These are phyloP conservation scores for Vulpes vulpes DNA, from an alignment of 2,113 vertebrate genomes.

Conservation along the genomic window DNA sequence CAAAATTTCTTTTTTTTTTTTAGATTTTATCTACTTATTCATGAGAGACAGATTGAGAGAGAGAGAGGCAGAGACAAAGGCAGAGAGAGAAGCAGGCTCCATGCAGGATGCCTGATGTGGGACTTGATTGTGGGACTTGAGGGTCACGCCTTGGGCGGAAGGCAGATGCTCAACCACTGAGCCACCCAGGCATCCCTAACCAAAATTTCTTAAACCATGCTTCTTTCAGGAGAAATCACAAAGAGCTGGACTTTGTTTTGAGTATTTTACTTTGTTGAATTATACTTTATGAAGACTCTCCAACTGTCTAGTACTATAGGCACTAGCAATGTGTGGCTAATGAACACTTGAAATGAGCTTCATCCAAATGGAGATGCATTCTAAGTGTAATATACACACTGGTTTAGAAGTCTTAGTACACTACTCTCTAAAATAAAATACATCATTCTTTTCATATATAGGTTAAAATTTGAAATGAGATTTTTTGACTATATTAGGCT, in stretches of 20 bases:
- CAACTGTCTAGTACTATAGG: background rate
- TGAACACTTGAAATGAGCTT: background rate
- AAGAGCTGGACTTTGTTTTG: background rate
- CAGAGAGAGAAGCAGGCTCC: too few relatives aligned
- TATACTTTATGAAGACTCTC: background rate
- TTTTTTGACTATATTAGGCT: background rate
- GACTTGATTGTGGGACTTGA: too few relatives aligned
- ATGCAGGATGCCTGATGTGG: too few relatives aligned
- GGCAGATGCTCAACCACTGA: too few relatives aligned
- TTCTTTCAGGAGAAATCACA: background rate
- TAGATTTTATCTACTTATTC: too few relatives aligned
- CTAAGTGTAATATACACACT: background rate
- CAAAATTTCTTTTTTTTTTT: background rate
- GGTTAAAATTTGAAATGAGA: background rate
- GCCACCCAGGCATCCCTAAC: background rate
- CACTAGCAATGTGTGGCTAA: background rate
- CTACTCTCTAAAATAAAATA: background rate
- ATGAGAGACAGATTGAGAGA: too few relatives aligned
- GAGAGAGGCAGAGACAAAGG: too few relatives aligned
- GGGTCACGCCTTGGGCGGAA: too few relatives aligned
- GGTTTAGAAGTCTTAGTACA: background rate
- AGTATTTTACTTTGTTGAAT: background rate
- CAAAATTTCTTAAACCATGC: background rate
- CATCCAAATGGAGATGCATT: background rate
- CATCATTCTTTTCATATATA: background rate